Evolutionary conservation across 2,113 vertebrate species (phyloP).

Genomic region (Brachyhypopomus occidentalis): DNA sequence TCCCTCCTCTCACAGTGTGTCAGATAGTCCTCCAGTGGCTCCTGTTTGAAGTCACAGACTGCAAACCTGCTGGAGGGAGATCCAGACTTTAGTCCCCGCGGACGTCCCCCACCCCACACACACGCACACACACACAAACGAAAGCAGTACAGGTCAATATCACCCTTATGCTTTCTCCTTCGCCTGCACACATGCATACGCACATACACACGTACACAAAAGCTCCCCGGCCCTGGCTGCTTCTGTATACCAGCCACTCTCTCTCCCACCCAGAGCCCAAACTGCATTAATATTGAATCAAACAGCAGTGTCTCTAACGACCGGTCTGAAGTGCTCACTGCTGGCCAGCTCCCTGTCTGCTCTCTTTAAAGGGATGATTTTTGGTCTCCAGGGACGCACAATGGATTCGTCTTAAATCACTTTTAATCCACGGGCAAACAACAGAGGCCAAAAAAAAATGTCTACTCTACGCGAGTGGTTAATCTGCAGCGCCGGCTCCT

Average conservation of each 20-base stretch:
- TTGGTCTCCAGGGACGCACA: conserved; percentile 71
- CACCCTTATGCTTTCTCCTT: neutral
- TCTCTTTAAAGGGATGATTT: conserved; percentile 76
- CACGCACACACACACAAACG: conserved; percentile 53
- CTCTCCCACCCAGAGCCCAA: conserved; percentile 74
- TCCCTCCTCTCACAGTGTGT: conserved; percentile 71
- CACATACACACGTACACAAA: conserved; percentile 63
- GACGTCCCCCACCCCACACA: conserved; percentile 60
- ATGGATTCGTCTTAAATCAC: conserved; percentile 78
- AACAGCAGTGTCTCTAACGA: conserved; percentile 76
- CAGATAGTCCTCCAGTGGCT: conserved; percentile 74
- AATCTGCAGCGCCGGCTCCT: conserved; percentile 30
- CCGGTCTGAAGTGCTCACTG: conserved; percentile 68
- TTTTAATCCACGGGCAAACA: conserved; percentile 73
- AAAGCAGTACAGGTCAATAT: conserved; percentile 33
- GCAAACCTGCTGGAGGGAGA: conserved; percentile 76
- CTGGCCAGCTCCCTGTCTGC: conserved; percentile 72
- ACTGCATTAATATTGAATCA: conserved; percentile 85
- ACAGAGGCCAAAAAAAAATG: conserved; percentile 38
- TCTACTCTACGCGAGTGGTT: conserved; percentile 20
- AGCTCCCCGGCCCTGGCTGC: conserved; percentile 58
- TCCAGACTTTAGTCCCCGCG: conserved; percentile 75
- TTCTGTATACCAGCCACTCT: conserved; percentile 75
- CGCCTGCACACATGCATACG: conserved; percentile 39
- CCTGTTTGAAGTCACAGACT: conserved; percentile 79